These are phyloP conservation scores for Phrixothrix hirtus DNA, from an alignment of 2,888 invertebrate species.

Conservation along the genomic window DNA sequence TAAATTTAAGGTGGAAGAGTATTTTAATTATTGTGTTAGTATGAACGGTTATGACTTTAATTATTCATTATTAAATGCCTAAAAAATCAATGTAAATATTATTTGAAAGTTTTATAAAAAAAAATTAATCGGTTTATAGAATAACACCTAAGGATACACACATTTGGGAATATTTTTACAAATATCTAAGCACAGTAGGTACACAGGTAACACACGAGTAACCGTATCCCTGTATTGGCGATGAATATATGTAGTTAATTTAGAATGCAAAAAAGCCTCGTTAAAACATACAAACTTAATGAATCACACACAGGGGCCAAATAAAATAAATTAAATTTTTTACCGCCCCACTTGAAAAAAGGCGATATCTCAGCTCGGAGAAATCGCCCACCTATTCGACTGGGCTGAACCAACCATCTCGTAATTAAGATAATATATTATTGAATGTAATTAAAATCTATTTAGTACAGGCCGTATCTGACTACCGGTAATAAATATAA, in stretches of 20 bases:
- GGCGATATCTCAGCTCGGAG: constrained; percentile 44
- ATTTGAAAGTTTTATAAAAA: no score
- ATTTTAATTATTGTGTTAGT: no score
- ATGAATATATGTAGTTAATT: constrained; percentile 16
- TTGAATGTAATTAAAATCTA: constrained; percentile 53
- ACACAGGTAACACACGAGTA: no score
- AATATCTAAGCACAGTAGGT: no score
- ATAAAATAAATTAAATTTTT: constrained; percentile 44
- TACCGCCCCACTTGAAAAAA: constrained; percentile 34
- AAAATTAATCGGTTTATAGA: no score
- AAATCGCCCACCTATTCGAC: constrained; percentile 45
- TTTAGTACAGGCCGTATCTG: constrained; percentile 44
- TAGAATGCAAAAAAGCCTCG: constrained; percentile 25
- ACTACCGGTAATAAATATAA: constrained; percentile 42
- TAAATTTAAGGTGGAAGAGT: no score
- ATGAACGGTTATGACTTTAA: no score
- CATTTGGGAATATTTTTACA: no score
- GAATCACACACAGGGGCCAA: constrained; percentile 43
- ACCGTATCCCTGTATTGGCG: constrained; percentile 5
- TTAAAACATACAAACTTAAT: constrained; percentile 38
- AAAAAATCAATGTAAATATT: no score
- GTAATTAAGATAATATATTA: constrained; percentile 53
- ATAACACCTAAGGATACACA: no score
- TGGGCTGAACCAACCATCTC: constrained; percentile 35
- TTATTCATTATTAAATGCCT: no score